Conservation (phyloP, 2,797 vertebrate species). For the Discoglossus pictus region DNA sequence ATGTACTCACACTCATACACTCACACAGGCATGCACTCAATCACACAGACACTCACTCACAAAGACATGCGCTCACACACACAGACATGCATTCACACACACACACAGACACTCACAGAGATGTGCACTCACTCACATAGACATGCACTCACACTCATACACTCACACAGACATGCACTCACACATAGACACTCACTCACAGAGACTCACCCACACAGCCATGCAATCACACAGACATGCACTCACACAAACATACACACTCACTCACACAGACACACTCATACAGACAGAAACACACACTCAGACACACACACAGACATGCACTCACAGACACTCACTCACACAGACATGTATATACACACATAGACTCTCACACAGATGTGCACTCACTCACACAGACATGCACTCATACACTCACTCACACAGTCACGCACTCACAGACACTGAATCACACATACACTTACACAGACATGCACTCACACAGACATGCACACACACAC, state of each 20-base stretch:
- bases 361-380: background rate
- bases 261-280: too few relatives aligned
- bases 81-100: too few relatives aligned
- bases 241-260: too few relatives aligned
- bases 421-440: too few relatives aligned
- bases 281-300: too few relatives aligned
- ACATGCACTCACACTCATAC: background rate
- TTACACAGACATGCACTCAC: background rate
- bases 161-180: background rate
- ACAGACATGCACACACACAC: background rate
- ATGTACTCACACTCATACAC: too few relatives aligned
- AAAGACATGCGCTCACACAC: too few relatives aligned
- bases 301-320: too few relatives aligned
- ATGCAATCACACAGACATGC: background rate
- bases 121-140: too few relatives aligned
- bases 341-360: background rate
- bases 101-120: too few relatives aligned
- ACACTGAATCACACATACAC: background rate
- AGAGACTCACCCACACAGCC: background rate
- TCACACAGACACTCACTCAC: too few relatives aligned
- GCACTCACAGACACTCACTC: too few relatives aligned
- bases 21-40: background rate
- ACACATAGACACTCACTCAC: background rate
- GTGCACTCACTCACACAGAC: background rate
- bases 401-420: background rate